Conservation (phyloP, 2,888 invertebrate genomes). For the Conchocele bisecta region DNA sequence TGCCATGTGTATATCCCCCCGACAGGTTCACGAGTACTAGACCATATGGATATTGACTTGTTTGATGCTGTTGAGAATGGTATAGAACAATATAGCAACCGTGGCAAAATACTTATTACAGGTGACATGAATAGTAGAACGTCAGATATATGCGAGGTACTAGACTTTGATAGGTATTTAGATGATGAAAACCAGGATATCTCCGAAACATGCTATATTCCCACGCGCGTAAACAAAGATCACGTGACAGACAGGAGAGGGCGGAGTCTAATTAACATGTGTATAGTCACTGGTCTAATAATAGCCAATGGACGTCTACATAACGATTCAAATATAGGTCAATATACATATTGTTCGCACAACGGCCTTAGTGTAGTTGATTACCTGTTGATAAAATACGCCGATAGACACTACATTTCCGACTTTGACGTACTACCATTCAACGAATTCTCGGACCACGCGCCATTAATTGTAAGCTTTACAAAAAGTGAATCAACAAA, state of each 20-base stretch:
- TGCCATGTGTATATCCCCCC: background rate
- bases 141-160: background rate
- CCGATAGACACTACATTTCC: no score
- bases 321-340: no score
- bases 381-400: no score
- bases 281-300: background rate
- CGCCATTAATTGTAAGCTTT: no score
- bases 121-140: background rate
- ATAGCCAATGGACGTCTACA: background rate
- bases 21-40: background rate
- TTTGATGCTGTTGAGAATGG: background rate
- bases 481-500: no score
- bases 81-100: background rate
- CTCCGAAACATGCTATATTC: background rate
- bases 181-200: background rate
- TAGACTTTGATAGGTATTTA: constrained; percentile 2
- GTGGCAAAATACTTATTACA: background rate
- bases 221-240: background rate
- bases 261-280: background rate
- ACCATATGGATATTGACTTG: background rate
- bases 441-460: no score
- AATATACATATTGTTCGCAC: no score
- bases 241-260: background rate
- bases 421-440: no score
- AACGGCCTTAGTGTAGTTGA: no score